A percentile compares a stretch with the other conserved stretches of the same genome.
Conservation (phyloP, 2,888 invertebrate species). For the Eurytoma adleriae region DNA sequence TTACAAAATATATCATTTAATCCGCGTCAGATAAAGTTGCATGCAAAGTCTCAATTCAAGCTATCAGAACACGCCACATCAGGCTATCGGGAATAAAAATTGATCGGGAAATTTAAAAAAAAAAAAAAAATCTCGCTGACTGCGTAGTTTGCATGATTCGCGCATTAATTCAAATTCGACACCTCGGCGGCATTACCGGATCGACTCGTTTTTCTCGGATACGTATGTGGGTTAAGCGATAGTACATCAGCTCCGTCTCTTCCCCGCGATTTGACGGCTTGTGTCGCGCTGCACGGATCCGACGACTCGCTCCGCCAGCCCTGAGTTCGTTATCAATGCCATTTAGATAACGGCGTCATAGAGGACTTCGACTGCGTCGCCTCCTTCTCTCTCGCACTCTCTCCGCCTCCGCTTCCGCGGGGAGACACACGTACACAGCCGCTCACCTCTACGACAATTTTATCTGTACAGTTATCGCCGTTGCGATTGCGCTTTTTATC, state of each 20-base stretch:
- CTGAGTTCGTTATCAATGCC: constrained; percentile 32
- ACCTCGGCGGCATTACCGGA: not conserved
- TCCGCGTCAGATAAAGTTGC: too few relatives aligned
- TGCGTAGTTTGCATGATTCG: constrained; percentile 22
- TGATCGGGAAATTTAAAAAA: not conserved
- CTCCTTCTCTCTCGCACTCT: not conserved
- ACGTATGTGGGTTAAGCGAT: not conserved
- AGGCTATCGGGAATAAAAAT: too few relatives aligned
- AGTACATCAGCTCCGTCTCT: not conserved
- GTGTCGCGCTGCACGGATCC: not conserved
- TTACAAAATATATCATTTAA: too few relatives aligned
- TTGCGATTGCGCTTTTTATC: constrained; percentile 20
- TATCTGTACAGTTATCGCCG: constrained; percentile 18
- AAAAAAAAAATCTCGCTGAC: not conserved
- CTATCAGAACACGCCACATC: too few relatives aligned
- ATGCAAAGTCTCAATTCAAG: too few relatives aligned
- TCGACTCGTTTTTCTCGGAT: constrained; percentile 4
- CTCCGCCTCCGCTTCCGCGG: not conserved
- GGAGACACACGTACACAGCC: constrained; percentile 3
- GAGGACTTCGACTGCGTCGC: not conserved
- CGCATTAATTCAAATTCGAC: constrained; percentile 25
- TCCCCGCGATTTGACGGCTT: not conserved
- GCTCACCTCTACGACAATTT: constrained; percentile 8
- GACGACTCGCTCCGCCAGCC: not conserved
- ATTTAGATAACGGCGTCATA: constrained; percentile 33